Evolutionary conservation across 2,113 vertebrate species (phyloP).

Genomic region (Barnardius zonarius): DNA sequence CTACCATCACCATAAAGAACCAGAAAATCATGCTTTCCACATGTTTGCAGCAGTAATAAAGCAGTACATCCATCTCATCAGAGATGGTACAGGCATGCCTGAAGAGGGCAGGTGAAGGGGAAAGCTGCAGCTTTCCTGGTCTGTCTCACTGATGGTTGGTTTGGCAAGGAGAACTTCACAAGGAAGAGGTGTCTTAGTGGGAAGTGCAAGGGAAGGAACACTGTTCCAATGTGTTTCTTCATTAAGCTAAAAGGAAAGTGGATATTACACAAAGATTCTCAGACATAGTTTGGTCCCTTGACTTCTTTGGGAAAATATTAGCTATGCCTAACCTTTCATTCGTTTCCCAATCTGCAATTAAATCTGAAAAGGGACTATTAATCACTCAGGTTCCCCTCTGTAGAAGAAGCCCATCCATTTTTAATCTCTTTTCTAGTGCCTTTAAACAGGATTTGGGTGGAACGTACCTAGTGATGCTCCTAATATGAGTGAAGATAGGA

Average conservation of each 20-base stretch:
- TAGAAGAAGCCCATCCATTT: neutral
- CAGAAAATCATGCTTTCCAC: neutral
- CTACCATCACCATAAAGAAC: neutral
- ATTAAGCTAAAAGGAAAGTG: neutral
- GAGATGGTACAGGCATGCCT: neutral
- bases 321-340: neutral
- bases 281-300: neutral
- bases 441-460: neutral
- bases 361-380: neutral
- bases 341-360: neutral
- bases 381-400: neutral
- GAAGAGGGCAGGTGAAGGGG: neutral
- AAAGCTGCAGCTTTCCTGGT: neutral
- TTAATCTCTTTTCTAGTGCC: neutral
- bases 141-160: neutral
- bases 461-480: neutral
- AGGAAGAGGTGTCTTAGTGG: neutral
- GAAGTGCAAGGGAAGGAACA: neutral
- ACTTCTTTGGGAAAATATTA: neutral
- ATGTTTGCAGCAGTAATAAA: neutral
- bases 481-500: neutral
- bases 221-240: neutral
- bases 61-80: neutral
- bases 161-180: neutral
- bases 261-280: neutral